Percentiles rank a stretch among this genome's conserved stretches.
These are phyloP conservation scores for Eutolmus rufibarbis DNA, from an alignment of 2,888 invertebrate genomes.

Conservation along the genomic window DNA sequence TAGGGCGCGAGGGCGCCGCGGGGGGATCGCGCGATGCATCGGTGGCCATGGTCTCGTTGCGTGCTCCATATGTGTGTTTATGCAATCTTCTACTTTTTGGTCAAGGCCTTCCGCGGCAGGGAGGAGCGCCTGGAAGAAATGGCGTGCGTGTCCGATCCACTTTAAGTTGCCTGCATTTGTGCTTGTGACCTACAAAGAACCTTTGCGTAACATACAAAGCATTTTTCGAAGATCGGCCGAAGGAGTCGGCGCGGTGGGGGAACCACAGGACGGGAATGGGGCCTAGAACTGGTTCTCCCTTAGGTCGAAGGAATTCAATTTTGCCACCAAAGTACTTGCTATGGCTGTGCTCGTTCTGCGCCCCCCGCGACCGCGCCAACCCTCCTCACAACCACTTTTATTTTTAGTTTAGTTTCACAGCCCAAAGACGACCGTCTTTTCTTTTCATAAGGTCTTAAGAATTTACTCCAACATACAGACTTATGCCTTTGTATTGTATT, in stretches of 20 bases:
- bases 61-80: slow-evolving; percentile 34
- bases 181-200: slow-evolving; percentile 53
- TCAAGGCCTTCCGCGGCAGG: slow-evolving; percentile 41
- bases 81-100: slow-evolving; percentile 43
- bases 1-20: neutral
- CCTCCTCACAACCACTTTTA: neutral
- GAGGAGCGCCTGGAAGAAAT: slow-evolving; percentile 32
- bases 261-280: neutral
- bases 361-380: neutral
- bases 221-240: neutral
- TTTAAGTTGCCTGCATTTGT: slow-evolving; percentile 33
- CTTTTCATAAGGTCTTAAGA: neutral
- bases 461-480: neutral
- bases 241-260: neutral
- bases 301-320: slow-evolving; percentile 5
- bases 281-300: slow-evolving; percentile 33
- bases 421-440: neutral
- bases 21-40: slow-evolving; percentile 4
- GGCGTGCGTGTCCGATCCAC: slow-evolving; percentile 38
- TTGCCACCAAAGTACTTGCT: slow-evolving; percentile 32
- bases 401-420: neutral
- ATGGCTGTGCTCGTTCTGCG: neutral
- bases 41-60: slow-evolving; percentile 23
- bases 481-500: neutral
- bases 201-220: slow-evolving; percentile 50